Base-by-base conservation (phyloP, 37 sponge, comb jelly and placozoan genomes). In the Tethya wilhelma region DNA sequence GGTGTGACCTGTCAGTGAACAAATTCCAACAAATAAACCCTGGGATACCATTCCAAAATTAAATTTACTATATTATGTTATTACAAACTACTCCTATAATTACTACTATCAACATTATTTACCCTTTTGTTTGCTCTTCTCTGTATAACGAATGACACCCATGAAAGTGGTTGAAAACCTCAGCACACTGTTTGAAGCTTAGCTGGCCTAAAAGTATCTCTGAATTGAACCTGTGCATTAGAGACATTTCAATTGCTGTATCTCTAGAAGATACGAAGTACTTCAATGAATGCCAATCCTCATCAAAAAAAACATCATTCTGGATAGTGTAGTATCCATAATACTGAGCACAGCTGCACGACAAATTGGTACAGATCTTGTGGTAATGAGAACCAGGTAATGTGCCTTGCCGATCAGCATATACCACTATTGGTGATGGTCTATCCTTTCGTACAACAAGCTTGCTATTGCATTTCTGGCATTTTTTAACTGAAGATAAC, bases 111-210 rank as follows among this genome's bases (percentile, higher is more conserved):
- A 62, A n/a, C 28, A 62, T 7, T 8, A 26, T 7, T n/a, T 62
- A n/a, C 26, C 9, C 23, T 62, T 62, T n/a, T 23, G 26, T 62
- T n/a, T 23, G 26, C 63, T 49, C 53, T 49, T 49, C 14, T 49
- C 53, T 14, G 14, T 9, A 49, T 49, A 49, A 14, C 53, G 14
- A 49, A 49, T 49, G 14, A 49, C 25, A 36, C 4, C 7, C 8
- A 28, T 75, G 60, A 57, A 78, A 38, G 32, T 62, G 37, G 59
- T 84, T 84, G 84, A 56, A 84, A 5, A 74, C 75, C 4, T 84
- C 77, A n/a, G 84, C 75, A 17, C 57, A 4, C 66, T 84, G 84
- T 56, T 75, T 74, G 58, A 59, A 84, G 43, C 76, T 75, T 7
- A 84, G 1, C 43, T 84, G 77, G 32, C 84, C 76, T 40, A 84